Base-by-base conservation (phyloP, 1,140 invertebrate genomes). In the Wiebesia pumilae region DNA sequence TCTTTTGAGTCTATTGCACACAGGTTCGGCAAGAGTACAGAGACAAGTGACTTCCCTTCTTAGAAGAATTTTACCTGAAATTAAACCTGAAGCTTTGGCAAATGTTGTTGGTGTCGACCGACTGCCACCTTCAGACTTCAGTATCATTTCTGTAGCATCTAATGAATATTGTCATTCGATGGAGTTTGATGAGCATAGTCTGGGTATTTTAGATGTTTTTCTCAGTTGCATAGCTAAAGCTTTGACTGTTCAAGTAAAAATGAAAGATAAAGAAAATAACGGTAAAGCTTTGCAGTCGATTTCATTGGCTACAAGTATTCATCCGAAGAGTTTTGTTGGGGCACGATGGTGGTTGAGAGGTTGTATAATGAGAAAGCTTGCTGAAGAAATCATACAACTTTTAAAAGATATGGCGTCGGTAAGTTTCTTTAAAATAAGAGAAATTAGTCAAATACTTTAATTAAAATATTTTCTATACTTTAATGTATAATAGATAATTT, bases 401-500 rank as follows among this genome's bases (percentile, higher is more conserved):
- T 95, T 99, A 0, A 96, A 97, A 87, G 98, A 99, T 91, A 98
- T 99, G 97, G 96, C 97, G 30, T 95, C 97, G 89, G 98, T 98
- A 94, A 95, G 95, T 93, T 81, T 40, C 14, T 35, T 47, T 65
- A 30, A 43, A 47, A 38, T 77, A 82, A 81, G 3, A 54, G 19
- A 12, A 54, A 54, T 54, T 54, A 12, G 19, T 54, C 7, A 54
- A 54, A 54, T 9, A 54, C 19, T 54, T 54, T 54, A 54, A 54
- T 54, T 54, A 54, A 54, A 54, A 21, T 16, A 54, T 54, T 12
- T 21, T 54, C 3, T 12, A 54, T 16, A 16, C 7, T 71, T 30
- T 71, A 71, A 0, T 71, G 1, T 71, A 16, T 35, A 71, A 10
- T 71, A 33, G 2, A 54, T 21, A 54, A 21, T 54, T 54, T 12